These are phyloP conservation scores for Coturnix japonica DNA, from an alignment of 2,113 vertebrate species.

Conservation along the genomic window DNA sequence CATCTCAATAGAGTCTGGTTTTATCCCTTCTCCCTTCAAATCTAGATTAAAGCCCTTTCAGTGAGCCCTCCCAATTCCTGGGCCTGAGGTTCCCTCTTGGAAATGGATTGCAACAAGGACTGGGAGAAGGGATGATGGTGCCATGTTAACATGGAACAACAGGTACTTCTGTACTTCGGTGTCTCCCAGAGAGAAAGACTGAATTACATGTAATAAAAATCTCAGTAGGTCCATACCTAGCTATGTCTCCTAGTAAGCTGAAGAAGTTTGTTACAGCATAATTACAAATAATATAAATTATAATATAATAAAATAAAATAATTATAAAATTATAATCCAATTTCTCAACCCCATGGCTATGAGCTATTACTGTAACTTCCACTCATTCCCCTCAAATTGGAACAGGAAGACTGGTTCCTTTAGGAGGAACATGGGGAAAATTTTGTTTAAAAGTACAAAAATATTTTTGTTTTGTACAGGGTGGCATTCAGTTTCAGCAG, in stretches of 20 bases:
- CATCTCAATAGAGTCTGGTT: too few relatives aligned
- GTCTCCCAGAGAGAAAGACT: background rate
- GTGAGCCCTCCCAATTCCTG: too few relatives aligned
- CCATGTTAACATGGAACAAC: background rate
- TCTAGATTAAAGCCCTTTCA: too few relatives aligned
- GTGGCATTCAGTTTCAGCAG: background rate
- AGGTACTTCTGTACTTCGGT: background rate
- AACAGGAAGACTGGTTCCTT: background rate
- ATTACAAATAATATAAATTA: background rate
- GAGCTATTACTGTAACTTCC: background rate
- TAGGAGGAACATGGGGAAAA: background rate
- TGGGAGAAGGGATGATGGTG: background rate
- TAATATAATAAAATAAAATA: too few relatives aligned
- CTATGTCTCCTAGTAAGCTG: background rate
- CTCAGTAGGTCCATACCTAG: rapidly evolving
- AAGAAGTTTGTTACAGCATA: background rate
- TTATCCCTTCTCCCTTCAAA: too few relatives aligned
- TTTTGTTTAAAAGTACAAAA: background rate
- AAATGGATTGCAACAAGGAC: background rate
- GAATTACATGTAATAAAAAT: background rate
- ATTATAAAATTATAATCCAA: too few relatives aligned
- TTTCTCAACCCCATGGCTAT: background rate
- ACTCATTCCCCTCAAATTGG: background rate
- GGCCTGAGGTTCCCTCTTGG: background rate
- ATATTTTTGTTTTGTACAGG: background rate